These are phyloP conservation scores for Eptesicus fuscus DNA, from an alignment of 2,113 vertebrate species.

Conservation along the genomic window DNA sequence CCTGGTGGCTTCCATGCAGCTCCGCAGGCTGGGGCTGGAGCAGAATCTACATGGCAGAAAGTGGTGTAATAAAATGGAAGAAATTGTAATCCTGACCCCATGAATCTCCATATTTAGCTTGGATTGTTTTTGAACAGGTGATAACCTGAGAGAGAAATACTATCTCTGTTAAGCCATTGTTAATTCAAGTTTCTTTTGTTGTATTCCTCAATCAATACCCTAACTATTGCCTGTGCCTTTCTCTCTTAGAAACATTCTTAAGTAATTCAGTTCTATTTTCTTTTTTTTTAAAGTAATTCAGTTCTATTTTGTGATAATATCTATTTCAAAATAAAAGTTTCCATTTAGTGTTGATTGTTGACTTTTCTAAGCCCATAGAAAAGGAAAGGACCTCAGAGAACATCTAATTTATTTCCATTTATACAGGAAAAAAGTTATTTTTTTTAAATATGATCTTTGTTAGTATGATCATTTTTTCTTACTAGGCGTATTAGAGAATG, in stretches of 20 bases:
- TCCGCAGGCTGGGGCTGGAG: background rate
- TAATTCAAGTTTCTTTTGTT: background rate
- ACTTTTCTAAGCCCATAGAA: background rate
- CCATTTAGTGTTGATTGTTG: background rate
- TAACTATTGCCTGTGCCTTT: background rate
- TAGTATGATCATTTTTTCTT: background rate
- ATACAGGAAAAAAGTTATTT: background rate
- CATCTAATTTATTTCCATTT: background rate
- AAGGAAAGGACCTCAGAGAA: background rate
- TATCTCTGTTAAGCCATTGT: background rate
- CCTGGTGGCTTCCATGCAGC: background rate
- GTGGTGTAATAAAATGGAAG: background rate
- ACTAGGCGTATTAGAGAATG: background rate
- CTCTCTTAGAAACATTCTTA: background rate
- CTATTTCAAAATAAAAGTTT: background rate
- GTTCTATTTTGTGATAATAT: background rate
- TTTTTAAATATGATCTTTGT: background rate
- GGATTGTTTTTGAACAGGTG: background rate
- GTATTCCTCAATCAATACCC: background rate
- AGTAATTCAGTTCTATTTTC: background rate
- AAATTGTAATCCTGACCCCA: background rate
- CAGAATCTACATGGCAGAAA: background rate
- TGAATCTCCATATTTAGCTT: background rate
- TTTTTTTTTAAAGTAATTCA: background rate
- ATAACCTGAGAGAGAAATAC: background rate